phyloP scores from a whole-genome alignment of 2,888 invertebrate genomes.

The Tetropium fuscum region DNA sequence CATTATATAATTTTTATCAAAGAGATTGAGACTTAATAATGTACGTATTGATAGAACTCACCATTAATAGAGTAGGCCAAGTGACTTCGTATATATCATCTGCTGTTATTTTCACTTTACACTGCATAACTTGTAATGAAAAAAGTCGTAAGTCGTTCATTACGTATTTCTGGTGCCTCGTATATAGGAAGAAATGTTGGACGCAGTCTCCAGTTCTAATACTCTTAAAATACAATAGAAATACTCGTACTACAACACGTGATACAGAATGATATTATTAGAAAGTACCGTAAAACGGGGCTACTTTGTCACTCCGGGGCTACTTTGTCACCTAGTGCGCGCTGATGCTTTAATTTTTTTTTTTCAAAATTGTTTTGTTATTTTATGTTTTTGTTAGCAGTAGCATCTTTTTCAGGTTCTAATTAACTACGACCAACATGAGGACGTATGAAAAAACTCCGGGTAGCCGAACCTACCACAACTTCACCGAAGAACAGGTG shows the following conservation, averaged over 20 bases:
- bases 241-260: background rate
- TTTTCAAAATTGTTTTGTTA: no score
- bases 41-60: background rate
- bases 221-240: slow-evolving; percentile 5
- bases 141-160: slow-evolving; percentile 1
- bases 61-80: slow-evolving; percentile 13
- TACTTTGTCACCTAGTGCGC: no score
- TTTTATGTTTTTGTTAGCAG: no score
- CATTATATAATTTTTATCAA: background rate
- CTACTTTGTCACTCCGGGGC: no score
- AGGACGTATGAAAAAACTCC: no score
- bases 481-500: no score
- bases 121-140: background rate
- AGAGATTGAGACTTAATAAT: background rate
- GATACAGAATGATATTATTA: background rate
- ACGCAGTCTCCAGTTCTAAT: slow-evolving; percentile 1
- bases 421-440: no score
- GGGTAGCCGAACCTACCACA: no score
- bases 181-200: background rate
- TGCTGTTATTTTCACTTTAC: slow-evolving; percentile 7
- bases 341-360: no score
- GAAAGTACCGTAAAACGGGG: no score
- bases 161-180: background rate
- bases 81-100: background rate
- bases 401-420: no score